Conservation (phyloP, 2,797 vertebrate species). For the Coccyzus lansbergi region DNA sequence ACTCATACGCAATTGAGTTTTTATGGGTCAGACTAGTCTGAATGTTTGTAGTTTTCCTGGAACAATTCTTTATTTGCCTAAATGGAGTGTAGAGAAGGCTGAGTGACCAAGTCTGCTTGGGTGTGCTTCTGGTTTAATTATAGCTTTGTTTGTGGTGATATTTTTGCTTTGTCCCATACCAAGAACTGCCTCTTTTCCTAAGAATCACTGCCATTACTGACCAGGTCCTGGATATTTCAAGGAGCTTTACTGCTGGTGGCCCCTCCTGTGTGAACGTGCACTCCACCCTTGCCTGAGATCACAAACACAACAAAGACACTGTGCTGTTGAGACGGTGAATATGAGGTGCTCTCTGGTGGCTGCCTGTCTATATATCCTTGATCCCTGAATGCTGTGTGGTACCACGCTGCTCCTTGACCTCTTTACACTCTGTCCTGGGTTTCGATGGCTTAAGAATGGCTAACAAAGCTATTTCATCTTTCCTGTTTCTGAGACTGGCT, state of each 20-base stretch:
- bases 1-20: slow-evolving; percentile 64
- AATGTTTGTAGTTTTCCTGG: slow-evolving; percentile 55
- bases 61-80: slow-evolving; percentile 56
- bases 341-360: not conserved
- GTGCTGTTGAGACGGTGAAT: not conserved
- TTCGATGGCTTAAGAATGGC: not conserved
- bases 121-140: slow-evolving; percentile 62
- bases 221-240: not conserved
- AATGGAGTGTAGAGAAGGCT: slow-evolving; percentile 46
- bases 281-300: not conserved
- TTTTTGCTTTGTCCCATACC: not conserved
- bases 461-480: not conserved
- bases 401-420: not conserved
- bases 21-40: slow-evolving; percentile 65
- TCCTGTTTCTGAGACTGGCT: not conserved
- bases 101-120: slow-evolving; percentile 34
- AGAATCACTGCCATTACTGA: not conserved
- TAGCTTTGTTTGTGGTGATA: slow-evolving; percentile 13
- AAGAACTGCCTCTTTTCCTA: not conserved
- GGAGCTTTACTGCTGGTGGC: not conserved
- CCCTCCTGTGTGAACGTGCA: accelerated
- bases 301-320: not conserved
- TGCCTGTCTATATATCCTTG: not conserved
- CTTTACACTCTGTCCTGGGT: not conserved
- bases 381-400: accelerated